Evolutionary conservation across 2,113 vertebrate species (phyloP).

Genomic region (Phylloscopus trochiloides): DNA sequence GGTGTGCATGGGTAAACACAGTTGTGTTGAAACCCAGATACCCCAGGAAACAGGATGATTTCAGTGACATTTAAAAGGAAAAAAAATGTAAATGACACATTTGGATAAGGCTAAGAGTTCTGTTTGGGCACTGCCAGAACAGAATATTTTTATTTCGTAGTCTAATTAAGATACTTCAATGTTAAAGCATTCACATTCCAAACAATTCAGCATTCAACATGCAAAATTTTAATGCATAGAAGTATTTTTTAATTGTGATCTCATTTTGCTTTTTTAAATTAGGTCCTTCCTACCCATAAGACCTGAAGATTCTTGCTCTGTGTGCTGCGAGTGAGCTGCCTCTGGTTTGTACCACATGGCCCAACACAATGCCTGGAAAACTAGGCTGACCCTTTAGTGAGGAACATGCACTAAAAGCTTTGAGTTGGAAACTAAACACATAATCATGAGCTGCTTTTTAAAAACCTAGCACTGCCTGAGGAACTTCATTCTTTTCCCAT

Average conservation of each 20-base stretch:
- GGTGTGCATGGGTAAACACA: background rate
- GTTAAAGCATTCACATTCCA: background rate
- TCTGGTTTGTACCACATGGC: background rate
- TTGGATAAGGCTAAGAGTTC: background rate
- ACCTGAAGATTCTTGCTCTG: background rate
- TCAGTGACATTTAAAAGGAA: background rate
- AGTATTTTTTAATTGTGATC: background rate
- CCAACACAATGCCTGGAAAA: background rate
- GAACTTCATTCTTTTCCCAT: background rate
- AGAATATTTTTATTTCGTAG: background rate
- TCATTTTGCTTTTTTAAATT: background rate
- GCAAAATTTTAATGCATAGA: background rate
- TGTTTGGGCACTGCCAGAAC: background rate
- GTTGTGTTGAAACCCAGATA: background rate
- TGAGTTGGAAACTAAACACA: background rate
- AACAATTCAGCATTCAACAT: background rate
- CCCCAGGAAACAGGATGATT: background rate
- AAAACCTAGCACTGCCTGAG: background rate
- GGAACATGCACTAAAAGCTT: background rate
- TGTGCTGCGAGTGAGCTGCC: fast-evolving
- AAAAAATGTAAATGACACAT: background rate
- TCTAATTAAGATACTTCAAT: background rate
- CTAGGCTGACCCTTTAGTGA: background rate
- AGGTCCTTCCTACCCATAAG: background rate
- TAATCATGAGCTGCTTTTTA: background rate